Conservation (phyloP, 2,113 vertebrate genomes). For the Scomber colias region DNA sequence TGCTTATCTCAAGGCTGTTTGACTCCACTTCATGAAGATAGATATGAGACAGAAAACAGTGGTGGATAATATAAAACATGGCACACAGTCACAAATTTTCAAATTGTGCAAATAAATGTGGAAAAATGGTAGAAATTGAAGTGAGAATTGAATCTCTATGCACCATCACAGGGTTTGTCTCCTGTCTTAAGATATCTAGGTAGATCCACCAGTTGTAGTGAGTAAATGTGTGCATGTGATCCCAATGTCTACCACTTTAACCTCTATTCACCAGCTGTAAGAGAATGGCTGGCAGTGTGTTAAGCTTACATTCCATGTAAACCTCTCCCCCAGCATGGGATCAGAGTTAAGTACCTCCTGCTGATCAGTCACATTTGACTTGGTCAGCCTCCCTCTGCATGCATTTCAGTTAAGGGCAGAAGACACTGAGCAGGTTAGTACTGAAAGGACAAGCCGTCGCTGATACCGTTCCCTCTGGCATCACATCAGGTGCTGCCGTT, state of each 20-base stretch:
- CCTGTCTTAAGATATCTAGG: no score
- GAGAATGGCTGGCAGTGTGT: slow-evolving; percentile 4
- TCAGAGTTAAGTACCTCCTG: slow-evolving; percentile 13
- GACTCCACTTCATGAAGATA: no score
- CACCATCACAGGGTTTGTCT: neutral
- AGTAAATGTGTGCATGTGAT: neutral
- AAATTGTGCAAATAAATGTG: no score
- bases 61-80: no score
- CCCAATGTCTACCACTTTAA: slow-evolving; percentile 4
- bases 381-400: neutral
- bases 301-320: slow-evolving; percentile 19
- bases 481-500: slow-evolving; percentile 1
- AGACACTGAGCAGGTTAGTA: neutral
- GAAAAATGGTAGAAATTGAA: neutral
- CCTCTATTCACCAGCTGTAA: slow-evolving; percentile 14
- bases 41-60: no score
- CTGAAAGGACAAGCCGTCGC: neutral
- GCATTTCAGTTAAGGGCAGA: neutral
- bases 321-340: slow-evolving; percentile 25
- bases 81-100: no score
- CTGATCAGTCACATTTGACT: slow-evolving; percentile 10
- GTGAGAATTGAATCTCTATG: neutral
- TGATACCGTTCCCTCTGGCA: slow-evolving; percentile 7
- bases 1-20: no score
- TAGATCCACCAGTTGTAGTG: neutral